A percentile compares a stretch with the other conserved stretches of the same genome.
Evolutionary conservation across 2,113 vertebrate genomes (phyloP).

Genomic region (Caranx melampygus): DNA sequence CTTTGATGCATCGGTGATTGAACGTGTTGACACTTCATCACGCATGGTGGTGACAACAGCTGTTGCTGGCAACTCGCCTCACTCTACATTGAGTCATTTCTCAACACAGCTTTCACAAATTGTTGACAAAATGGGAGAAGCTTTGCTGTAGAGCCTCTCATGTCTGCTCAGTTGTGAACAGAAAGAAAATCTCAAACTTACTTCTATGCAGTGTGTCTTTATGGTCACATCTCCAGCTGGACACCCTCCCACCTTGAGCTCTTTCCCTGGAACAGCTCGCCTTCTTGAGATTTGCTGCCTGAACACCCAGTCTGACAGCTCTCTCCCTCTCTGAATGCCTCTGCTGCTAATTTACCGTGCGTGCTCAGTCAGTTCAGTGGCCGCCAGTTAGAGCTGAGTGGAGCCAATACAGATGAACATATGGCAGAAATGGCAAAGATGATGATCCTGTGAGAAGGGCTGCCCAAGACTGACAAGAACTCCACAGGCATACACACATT

Average conservation of each 20-base stretch:
- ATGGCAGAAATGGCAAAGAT: too few relatives aligned
- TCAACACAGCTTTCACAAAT: neutral
- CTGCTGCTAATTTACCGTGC: neutral
- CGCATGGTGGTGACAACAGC: neutral
- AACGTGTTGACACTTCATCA: neutral
- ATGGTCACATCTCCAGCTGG: neutral
- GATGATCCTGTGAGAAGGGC: neutral
- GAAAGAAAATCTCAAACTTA: neutral
- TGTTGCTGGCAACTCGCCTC: neutral
- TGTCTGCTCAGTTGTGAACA: neutral
- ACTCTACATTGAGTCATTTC: neutral
- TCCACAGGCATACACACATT: neutral
- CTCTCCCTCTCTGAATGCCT: constrained; percentile 4
- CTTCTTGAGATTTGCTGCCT: neutral
- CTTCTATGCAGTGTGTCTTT: neutral
- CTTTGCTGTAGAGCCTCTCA: constrained; percentile 1
- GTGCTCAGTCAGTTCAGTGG: neutral
- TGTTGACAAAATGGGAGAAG: neutral
- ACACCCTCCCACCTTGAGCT: neutral
- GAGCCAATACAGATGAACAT: too few relatives aligned
- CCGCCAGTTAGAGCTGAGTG: neutral
- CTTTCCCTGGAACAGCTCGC: neutral
- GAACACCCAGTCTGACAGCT: neutral
- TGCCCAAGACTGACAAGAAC: neutral
- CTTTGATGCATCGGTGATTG: neutral